phyloP scores from a whole-genome alignment of 2,113 vertebrate genomes.

The Xerus inauris region DNA sequence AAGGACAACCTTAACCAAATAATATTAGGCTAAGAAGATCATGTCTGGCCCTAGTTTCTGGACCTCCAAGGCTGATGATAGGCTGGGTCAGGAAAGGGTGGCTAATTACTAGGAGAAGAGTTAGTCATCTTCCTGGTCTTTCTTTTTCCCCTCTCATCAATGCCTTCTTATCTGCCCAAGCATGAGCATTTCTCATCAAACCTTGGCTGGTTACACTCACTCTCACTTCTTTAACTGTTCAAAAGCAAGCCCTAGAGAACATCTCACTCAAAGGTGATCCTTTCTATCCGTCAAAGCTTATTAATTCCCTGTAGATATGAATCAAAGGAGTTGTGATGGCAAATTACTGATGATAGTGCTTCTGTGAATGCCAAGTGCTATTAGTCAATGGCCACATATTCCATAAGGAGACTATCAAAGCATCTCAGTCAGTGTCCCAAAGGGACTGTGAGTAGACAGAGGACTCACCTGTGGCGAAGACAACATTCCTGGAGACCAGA shows the following conservation, averaged over 20 bases:
- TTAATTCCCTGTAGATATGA: not conserved
- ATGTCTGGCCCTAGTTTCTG: accelerated
- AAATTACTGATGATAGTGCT: accelerated
- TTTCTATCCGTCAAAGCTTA: not conserved
- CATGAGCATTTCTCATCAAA: not conserved
- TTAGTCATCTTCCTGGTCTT: accelerated
- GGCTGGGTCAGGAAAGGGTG: not conserved
- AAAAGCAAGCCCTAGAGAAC: not conserved
- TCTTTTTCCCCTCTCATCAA: not conserved
- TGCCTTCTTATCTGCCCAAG: not conserved
- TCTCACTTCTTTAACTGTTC: not conserved
- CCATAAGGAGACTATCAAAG: not conserved
- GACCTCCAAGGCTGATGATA: no score
- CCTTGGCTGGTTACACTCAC: not conserved
- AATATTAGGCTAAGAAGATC: accelerated
- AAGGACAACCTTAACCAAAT: not conserved
- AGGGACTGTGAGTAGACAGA: accelerated
- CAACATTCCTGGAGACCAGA: conserved; percentile 97
- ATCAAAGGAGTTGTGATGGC: not conserved
- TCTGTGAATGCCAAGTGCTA: not conserved
- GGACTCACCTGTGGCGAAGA: conserved; percentile 96
- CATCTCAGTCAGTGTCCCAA: accelerated
- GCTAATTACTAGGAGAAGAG: not conserved
- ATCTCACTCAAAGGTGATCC: not conserved
- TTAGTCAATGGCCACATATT: accelerated